Evolutionary conservation across 2,113 vertebrate genomes (phyloP), one percentile per base, ranked within the genome.

Genomic region (Clarias batrachus): DNA sequence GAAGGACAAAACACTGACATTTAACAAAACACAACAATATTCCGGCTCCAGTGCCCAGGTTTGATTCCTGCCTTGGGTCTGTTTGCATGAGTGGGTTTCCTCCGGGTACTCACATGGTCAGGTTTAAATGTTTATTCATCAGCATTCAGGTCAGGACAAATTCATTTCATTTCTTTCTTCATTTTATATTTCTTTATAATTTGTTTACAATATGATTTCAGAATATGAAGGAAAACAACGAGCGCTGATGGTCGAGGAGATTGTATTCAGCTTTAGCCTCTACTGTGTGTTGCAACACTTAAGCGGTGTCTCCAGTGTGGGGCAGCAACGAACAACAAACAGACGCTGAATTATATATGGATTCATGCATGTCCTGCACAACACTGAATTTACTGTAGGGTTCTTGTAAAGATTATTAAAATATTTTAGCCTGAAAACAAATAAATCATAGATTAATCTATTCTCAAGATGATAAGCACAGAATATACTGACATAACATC

Each of bases 321-420:
- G 93, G 93, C 93, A 92, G 91, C 92, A 94, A 93, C 93, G 91
- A 92, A 93, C 88, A 91, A 90, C 91, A 89, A 21, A 87, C 76
- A 85, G 27, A 48, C 30, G 27, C 83, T 56, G 66, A 17, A 81
- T 73, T 52, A 30, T 79, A 59, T 8, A 27, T 41, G 14, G 27
- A 62, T 54, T 37, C 60, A 48, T 25, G 17, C 41, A 57, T 12
- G n/a, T 85, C 19, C 23, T 68, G 33, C 33, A 70, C 3, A 1
- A 27, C 25, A 77, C 1, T 11, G 16, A 16, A 48, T 48, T 48
- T 48, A 48, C 48, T 8, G 48, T 21, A 74, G 37, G 13, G 12
- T 68, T 30, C 30, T 68, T 68, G n/a, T 68, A 6, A 30, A 30
- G 8, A 66, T 68, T 71, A 37, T 33, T 17, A 19, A 16, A 9